These are phyloP conservation scores for Chalcosyrphus nemorum DNA, from an alignment of 2,888 invertebrate species.

Conservation along the genomic window DNA sequence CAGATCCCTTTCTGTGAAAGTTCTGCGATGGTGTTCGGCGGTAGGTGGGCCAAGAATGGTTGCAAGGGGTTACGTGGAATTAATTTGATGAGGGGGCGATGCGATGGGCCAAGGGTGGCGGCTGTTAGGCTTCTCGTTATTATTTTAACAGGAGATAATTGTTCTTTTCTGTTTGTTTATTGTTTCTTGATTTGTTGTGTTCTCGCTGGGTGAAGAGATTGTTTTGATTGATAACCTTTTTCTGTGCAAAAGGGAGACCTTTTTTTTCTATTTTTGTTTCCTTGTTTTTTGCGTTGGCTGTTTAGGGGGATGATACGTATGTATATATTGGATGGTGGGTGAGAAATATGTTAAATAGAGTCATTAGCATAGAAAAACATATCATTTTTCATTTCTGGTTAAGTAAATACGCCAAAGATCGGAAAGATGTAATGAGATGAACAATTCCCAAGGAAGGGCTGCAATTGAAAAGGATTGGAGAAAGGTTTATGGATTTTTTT, in stretches of 20 bases:
- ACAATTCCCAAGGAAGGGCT: background rate
- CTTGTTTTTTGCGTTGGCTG: too few relatives aligned
- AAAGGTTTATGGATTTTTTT: too few relatives aligned
- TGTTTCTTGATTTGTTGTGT: conserved; percentile 32
- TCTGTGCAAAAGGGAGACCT: background rate
- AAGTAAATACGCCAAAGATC: background rate
- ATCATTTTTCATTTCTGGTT: background rate
- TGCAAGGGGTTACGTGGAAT: conserved; percentile 6
- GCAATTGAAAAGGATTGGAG: background rate
- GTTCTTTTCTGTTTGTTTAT: conserved; percentile 41
- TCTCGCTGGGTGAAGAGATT: background rate
- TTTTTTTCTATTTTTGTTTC: background rate
- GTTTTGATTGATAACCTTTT: conserved; percentile 39
- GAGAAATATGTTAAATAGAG: background rate
- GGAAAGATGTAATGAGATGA: background rate
- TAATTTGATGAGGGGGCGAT: conserved; percentile 15
- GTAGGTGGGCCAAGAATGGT: background rate
- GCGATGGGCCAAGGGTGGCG: background rate
- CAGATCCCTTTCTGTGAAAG: background rate
- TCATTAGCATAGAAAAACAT: background rate
- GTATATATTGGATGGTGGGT: background rate
- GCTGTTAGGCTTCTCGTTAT: conserved; percentile 24
- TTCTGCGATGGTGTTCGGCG: background rate
- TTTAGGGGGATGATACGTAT: background rate
- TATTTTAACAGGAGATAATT: conserved; percentile 49